Percentiles rank a stretch among this genome's conserved stretches.
Evolutionary conservation across 2,888 invertebrate genomes (phyloP).

Genomic region (Stenodera caucasica): DNA sequence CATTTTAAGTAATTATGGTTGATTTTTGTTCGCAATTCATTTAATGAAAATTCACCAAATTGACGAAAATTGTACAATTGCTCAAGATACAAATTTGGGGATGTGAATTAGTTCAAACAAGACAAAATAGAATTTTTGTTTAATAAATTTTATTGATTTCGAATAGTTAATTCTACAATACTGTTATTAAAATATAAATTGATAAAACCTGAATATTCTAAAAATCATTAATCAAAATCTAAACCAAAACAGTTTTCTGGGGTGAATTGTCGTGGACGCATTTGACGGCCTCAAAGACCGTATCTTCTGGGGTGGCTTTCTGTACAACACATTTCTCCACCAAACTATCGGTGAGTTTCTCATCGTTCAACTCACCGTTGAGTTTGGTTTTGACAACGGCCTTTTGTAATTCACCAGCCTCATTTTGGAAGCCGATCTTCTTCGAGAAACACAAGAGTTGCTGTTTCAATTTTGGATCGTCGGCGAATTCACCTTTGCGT

Average conservation of each 20-base stretch:
- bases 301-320: slow-evolving; percentile 30
- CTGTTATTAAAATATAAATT: neutral
- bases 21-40: no score
- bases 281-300: slow-evolving; percentile 26
- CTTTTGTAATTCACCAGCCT: slow-evolving; percentile 37
- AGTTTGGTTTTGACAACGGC: slow-evolving; percentile 35
- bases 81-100: no score
- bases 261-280: slow-evolving; percentile 28
- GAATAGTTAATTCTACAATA: neutral
- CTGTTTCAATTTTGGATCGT: slow-evolving; percentile 38
- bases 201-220: neutral
- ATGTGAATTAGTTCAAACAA: neutral
- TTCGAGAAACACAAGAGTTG: slow-evolving; percentile 39
- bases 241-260: slow-evolving; percentile 9
- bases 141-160: neutral
- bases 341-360: neutral
- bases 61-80: no score
- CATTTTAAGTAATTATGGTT: no score
- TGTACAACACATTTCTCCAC: slow-evolving; percentile 28
- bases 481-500: slow-evolving; percentile 33
- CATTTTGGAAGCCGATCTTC: slow-evolving; percentile 40
- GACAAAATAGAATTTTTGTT: neutral
- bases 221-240: neutral
- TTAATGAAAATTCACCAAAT: no score
- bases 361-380: neutral